A percentile compares a stretch with the other conserved stretches of the same genome.
These are phyloP conservation scores for Cephonodes hylas DNA, from an alignment of 2,888 invertebrate genomes.

Conservation along the genomic window DNA sequence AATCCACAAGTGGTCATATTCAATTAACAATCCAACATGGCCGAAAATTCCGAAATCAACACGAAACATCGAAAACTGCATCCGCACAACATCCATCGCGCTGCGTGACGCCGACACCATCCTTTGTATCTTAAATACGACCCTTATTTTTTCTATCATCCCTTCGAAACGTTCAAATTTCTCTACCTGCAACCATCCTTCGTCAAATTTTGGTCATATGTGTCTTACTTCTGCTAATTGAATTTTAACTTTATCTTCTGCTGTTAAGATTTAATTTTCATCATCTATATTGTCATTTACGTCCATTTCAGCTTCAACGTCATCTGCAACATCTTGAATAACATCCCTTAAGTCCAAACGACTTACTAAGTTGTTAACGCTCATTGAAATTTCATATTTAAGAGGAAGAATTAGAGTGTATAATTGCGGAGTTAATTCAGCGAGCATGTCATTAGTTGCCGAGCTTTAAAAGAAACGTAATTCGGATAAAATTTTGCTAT, in stretches of 20 bases:
- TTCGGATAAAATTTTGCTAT: conserved; percentile 67
- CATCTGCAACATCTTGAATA: conserved; percentile 75
- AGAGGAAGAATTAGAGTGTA: conserved; percentile 31
- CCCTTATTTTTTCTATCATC: conserved; percentile 77
- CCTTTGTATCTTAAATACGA: conserved; percentile 74
- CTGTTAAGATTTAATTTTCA: conserved; percentile 26
- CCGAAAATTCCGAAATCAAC: conserved; percentile 67
- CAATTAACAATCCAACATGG: conserved; percentile 65
- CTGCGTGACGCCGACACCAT: conserved; percentile 76
- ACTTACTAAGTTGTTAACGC: conserved; percentile 55
- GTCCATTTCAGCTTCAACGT: conserved; percentile 30
- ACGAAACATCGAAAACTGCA: conserved; percentile 71
- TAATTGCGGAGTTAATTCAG: conserved; percentile 32
- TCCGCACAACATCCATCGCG: conserved; percentile 73
- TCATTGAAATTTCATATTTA: conserved; percentile 43
- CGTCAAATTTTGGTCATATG: conserved; percentile 25
- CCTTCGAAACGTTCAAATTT: conserved; percentile 77
- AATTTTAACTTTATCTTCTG: conserved; percentile 35
- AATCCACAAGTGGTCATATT: conserved; percentile 65
- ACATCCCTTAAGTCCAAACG: conserved; percentile 72
- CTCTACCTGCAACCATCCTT: conserved; percentile 70
- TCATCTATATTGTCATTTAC: conserved; percentile 27
- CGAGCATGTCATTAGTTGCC: conserved; percentile 45
- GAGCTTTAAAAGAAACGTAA: conserved; percentile 29
- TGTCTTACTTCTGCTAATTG: background rate